Base-by-base conservation (phyloP, 2,797 vertebrate species). In the Rhinella marina region DNA sequence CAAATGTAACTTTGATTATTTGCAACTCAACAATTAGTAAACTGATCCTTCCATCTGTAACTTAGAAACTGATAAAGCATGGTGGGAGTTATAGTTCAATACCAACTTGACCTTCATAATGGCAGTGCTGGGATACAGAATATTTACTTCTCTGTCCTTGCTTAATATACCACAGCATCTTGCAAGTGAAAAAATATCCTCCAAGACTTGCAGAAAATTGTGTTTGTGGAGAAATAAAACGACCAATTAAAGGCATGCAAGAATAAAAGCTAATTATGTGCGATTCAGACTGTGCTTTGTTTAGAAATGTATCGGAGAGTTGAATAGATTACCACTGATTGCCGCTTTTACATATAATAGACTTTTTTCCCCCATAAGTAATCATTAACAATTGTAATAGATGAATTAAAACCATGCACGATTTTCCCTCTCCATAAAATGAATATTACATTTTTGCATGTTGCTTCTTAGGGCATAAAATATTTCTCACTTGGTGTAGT, bases 351-450 rank as follows among this genome's bases (percentile, higher is more conserved):
- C 90, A 92, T 92, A 93, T 93, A 94, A 95, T 92, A 92, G 91
- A 91, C 90, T 92, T 91, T 93, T 91, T 93, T 94, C 94, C 80
- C 92, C 80, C 92, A 92, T 92, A 93, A 93, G 92, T 94, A 94
- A 94, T 93, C 93, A 93, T 93, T 94, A 93, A 92, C 93, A 93
- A 94, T 95, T 94, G 93, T 93, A 94, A 94, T 94, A 90, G 78
- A 91, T 86, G 91, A 90, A 93, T 93, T 93, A 92, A 92, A 93
- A 91, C 91, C 92, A 90, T 88, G 89, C 92, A 90, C 88, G 91
- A 91, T 85, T 88, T 90, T 88, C 87, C 81, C 91, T 87, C 61
- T 85, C 90, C 90, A 87, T 90, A 92, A 92, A 88, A 92, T 90
- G 92, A 92, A 94, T 94, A 90, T 90, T 92, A 93, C 93, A 91